A percentile compares a stretch with the other conserved stretches of the same genome.
These are phyloP conservation scores for Microtus pennsylvanicus DNA, from an alignment of 2,113 vertebrate genomes.

Conservation along the genomic window DNA sequence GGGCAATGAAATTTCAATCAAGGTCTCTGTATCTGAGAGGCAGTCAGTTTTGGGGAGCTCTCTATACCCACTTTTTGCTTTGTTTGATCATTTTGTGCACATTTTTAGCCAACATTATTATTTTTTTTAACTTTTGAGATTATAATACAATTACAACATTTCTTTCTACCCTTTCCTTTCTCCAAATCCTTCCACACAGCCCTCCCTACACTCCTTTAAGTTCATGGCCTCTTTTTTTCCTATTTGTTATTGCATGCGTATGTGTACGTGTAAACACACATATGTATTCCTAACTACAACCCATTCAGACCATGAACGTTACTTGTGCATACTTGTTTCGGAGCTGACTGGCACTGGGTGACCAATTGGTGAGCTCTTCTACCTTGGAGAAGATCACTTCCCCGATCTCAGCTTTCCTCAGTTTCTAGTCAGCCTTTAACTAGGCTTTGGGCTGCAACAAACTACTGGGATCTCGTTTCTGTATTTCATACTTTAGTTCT, in stretches of 20 bases:
- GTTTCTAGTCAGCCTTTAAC: conserved; percentile 47
- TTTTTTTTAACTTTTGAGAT: background rate
- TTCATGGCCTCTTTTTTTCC: background rate
- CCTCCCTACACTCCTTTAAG: background rate
- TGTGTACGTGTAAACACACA: background rate
- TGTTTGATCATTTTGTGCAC: conserved; percentile 15
- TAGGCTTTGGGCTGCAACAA: background rate
- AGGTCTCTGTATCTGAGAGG: conserved; percentile 38
- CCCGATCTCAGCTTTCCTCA: background rate
- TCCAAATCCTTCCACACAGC: background rate
- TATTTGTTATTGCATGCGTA: background rate
- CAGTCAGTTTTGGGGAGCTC: background rate
- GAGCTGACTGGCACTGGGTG: background rate
- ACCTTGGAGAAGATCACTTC: too few species aligned
- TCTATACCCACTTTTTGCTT: background rate
- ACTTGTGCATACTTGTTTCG: background rate
- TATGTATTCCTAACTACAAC: background rate
- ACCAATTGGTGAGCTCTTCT: background rate
- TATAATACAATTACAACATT: background rate
- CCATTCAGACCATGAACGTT: too few species aligned
- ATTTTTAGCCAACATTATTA: conserved; percentile 37
- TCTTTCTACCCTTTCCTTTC: background rate
- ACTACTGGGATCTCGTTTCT: conserved; percentile 35
- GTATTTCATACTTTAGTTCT: conserved; percentile 55
- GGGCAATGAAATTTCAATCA: conserved; percentile 69